These are phyloP conservation scores for Agrochola circellaris DNA, from an alignment of 2,888 invertebrate species.

Conservation along the genomic window DNA sequence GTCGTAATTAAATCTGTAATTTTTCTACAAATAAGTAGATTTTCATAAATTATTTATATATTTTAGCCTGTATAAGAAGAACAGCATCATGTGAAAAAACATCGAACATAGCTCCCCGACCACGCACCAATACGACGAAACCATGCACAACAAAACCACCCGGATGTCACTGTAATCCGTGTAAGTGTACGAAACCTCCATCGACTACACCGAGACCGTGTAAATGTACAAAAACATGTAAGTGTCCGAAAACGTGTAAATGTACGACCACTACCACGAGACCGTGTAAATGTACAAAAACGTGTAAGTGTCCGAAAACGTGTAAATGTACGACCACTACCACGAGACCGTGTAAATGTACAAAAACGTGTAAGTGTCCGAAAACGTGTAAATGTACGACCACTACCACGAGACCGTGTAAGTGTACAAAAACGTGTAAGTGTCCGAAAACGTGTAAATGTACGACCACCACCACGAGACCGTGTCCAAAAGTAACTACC, in stretches of 20 bases:
- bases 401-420: no score
- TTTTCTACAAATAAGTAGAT: neutral
- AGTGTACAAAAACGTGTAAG: no score
- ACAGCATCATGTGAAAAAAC: neutral
- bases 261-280: neutral
- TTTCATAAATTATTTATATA: neutral
- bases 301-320: no score
- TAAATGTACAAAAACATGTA: neutral
- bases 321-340: no score
- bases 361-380: no score
- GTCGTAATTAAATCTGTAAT: no score
- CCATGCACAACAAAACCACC: neutral
- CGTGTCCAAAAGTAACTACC: no score
- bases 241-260: no score
- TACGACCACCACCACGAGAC: no score
- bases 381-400: no score
- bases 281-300: neutral
- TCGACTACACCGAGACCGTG: neutral
- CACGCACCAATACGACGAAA: neutral
- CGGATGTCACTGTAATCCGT: neutral
- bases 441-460: no score
- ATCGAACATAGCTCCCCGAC: neutral
- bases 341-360: no score
- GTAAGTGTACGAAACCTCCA: neutral
- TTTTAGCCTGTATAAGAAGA: slow-evolving; percentile 13